Evolutionary conservation across 2,888 invertebrate species (phyloP).

Genomic region (Oligia strigilis): DNA sequence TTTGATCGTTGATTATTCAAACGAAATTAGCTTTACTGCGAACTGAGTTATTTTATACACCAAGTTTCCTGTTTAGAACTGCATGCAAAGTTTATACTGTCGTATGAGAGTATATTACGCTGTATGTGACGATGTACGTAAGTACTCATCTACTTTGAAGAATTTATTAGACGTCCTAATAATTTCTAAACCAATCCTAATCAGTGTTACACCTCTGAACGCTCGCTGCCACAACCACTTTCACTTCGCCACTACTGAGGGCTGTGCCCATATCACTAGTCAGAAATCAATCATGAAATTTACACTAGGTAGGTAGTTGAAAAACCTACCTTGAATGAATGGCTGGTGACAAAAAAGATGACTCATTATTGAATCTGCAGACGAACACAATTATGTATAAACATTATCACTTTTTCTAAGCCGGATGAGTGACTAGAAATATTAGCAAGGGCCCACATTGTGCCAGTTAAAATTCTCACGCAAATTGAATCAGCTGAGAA

Average conservation of each 20-base stretch:
- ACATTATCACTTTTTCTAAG: conserved; percentile 7
- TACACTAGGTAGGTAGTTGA: background rate
- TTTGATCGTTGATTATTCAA: conserved; percentile 46
- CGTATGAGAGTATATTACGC: background rate
- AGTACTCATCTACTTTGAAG: background rate
- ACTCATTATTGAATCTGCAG: conserved; percentile 33
- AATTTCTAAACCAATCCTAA: background rate
- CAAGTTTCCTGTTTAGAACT: conserved; percentile 46
- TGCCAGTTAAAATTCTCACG: conserved; percentile 26
- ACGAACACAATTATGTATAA: conserved; percentile 18
- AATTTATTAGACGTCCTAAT: background rate
- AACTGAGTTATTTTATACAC: conserved; percentile 35
- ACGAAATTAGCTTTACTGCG: conserved; percentile 50
- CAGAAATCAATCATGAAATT: conserved; percentile 3
- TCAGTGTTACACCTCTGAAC: background rate
- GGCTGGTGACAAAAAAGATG: conserved; percentile 13
- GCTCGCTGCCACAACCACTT: background rate
- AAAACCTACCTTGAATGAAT: conserved; percentile 23
- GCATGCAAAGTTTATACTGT: background rate
- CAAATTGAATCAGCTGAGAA: conserved; percentile 35
- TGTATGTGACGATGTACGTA: background rate
- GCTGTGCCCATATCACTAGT: background rate
- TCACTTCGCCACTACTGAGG: background rate
- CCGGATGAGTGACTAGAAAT: background rate
- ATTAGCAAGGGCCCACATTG: conserved; percentile 7